Percentiles rank a stretch among this genome's conserved stretches.
These are phyloP conservation scores for Protobothrops flavoviridis DNA, from an alignment of 2,113 vertebrate species.

Conservation along the genomic window DNA sequence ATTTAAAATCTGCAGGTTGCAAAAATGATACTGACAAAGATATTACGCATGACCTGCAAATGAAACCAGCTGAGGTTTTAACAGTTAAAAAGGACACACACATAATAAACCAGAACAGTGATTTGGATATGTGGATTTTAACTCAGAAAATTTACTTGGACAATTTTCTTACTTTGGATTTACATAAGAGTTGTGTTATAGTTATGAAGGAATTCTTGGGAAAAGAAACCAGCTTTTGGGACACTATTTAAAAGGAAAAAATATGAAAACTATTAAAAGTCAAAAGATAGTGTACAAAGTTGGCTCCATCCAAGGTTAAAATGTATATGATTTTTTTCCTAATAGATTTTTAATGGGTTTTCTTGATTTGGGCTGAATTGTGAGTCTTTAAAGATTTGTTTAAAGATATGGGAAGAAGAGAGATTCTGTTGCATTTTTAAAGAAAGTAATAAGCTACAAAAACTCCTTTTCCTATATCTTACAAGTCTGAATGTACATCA, in stretches of 20 bases:
- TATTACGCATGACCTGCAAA: background rate
- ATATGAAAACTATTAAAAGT: too few species aligned
- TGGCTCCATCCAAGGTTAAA: too few species aligned
- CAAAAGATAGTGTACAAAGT: too few species aligned
- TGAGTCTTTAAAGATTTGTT: too few species aligned
- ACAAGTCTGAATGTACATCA: too few species aligned
- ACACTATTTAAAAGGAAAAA: background rate
- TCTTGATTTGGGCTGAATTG: too few species aligned
- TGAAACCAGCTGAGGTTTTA: background rate
- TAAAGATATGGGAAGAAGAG: too few species aligned
- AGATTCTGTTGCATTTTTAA: too few species aligned
- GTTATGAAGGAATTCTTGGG: background rate
- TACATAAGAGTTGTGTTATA: background rate
- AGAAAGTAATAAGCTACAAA: too few species aligned
- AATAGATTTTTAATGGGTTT: too few species aligned
- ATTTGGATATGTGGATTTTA: background rate
- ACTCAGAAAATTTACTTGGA: background rate
- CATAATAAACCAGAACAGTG: background rate
- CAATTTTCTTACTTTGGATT: background rate
- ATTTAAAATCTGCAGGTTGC: background rate
- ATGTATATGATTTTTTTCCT: too few species aligned
- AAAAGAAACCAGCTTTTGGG: background rate
- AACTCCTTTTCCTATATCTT: too few species aligned
- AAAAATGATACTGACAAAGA: background rate
- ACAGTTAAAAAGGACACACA: background rate